Evolutionary conservation across 1,140 invertebrate genomes (phyloP).

Genomic region (Druon quercuslanigerum): DNA sequence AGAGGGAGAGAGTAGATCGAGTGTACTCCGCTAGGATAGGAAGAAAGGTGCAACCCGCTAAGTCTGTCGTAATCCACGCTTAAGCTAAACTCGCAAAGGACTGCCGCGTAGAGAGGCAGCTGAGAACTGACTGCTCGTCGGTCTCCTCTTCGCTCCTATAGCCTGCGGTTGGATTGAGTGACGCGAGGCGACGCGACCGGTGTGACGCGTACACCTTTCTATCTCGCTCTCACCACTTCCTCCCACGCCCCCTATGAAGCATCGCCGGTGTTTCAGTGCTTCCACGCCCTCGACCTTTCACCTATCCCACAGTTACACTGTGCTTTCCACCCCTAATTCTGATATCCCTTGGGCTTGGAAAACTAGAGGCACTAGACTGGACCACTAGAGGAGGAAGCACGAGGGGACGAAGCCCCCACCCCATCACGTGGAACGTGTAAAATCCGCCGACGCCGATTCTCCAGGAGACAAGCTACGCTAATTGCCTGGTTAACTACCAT

Average conservation of each 20-base stretch:
- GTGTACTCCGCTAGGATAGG: background rate
- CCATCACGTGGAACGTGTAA: background rate
- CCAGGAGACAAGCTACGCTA: background rate
- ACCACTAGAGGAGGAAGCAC: slow-evolving; percentile 40
- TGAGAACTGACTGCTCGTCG: slow-evolving; percentile 75
- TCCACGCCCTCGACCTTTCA: slow-evolving; percentile 10
- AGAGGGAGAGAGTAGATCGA: background rate
- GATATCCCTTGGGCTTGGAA: slow-evolving; percentile 58
- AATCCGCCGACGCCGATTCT: background rate
- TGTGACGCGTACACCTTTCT: slow-evolving; percentile 67
- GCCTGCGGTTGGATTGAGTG: slow-evolving; percentile 62
- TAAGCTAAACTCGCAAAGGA: slow-evolving; percentile 62
- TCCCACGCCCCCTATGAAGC: slow-evolving; percentile 36
- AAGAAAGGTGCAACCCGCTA: slow-evolving; percentile 56
- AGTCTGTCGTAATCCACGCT: slow-evolving; percentile 65
- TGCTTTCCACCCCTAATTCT: background rate
- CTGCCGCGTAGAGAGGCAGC: slow-evolving; percentile 74
- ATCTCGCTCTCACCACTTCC: slow-evolving; percentile 45
- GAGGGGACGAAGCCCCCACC: background rate
- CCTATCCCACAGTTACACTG: slow-evolving; percentile 27
- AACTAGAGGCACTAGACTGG: slow-evolving; percentile 36
- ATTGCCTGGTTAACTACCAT: background rate
- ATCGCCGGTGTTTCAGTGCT: slow-evolving; percentile 33
- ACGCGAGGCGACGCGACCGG: slow-evolving; percentile 62
- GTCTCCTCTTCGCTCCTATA: slow-evolving; percentile 50